phyloP scores from a whole-genome alignment of 1,140 invertebrate genomes.

The Gonioctena quinquepunctata region DNA sequence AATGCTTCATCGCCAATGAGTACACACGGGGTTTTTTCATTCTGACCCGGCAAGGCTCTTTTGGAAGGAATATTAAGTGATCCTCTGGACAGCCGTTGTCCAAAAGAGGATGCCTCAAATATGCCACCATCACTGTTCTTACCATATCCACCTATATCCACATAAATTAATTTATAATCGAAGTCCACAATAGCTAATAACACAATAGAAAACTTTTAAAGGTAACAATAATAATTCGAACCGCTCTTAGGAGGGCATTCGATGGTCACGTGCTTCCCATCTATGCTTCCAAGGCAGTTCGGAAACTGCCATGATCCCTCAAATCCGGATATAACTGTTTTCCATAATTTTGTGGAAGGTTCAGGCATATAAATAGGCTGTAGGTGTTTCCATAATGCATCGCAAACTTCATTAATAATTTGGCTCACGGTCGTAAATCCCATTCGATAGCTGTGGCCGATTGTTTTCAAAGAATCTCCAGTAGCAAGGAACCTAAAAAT shows the following conservation, averaged over 20 bases:
- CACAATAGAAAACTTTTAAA: background rate
- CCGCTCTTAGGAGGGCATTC: constrained; percentile 52
- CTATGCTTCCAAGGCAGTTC: constrained; percentile 33
- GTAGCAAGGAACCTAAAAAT: background rate
- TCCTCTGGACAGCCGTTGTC: background rate
- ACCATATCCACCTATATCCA: constrained; percentile 15
- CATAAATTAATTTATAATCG: constrained; percentile 12
- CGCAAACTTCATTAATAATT: constrained; percentile 2
- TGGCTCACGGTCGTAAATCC: background rate
- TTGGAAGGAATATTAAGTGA: background rate
- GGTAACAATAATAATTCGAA: constrained; percentile 55
- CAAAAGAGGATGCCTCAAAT: background rate
- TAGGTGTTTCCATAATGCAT: constrained; percentile 3
- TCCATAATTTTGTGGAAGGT: constrained; percentile 21
- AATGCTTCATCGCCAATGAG: background rate
- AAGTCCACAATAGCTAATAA: constrained; percentile 13
- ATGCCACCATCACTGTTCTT: constrained; percentile 11
- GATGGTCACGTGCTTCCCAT: constrained; percentile 45
- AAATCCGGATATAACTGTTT: constrained; percentile 48
- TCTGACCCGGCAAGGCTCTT: background rate
- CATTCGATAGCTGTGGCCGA: constrained; percentile 5
- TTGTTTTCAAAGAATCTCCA: background rate
- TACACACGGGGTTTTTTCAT: background rate
- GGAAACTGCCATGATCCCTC: constrained; percentile 7
- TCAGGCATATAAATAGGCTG: constrained; percentile 13